Evolutionary conservation across 2,797 vertebrate genomes (phyloP), one percentile per base, ranked within the genome.

Genomic region (Sebastes nivosus): DNA sequence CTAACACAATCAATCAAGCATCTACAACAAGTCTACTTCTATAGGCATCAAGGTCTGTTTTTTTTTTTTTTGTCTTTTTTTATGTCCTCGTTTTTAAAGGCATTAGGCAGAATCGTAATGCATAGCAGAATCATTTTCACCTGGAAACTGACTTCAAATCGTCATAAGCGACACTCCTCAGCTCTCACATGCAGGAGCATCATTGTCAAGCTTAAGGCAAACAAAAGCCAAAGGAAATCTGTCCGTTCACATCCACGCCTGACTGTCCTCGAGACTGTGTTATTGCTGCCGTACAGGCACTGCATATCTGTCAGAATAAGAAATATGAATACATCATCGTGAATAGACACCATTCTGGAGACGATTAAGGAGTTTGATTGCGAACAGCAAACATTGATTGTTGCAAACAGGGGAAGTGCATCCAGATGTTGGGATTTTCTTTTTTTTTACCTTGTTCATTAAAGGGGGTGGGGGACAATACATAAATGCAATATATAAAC

Each of bases 61-160:
- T 88, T 75, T 52, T 95, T 57, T 67, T 91, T 86, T 79, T 69
- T 57, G 67, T 32, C 63, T n/a, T 74, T 50, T 50, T 8, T 42
- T 7, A 42, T 42, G 1, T 30, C n/a, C 54, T 66, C 77, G 18
- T 80, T 95, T 81, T 96, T 80, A 96, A 98, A 99, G 97, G 98
- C 98, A 97, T 97, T 92, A 96, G 95, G 95, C 97, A 95, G 90
- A 96, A 94, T 95, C 95, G 95, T 94, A 97, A 97, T 99, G 97
- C 98, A 99, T 98, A 98, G 97, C 96, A 97, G 95, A 90, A 88
- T 92, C 68, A 87, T 66, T 90, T 91, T 88, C 90, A 92, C 89
- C 92, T 89, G 90, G 76, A 95, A 94, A 81, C 86, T 93, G 95
- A 95, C 93, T 92, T 95, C 94, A 94, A 94, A 88, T 89, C 75